phyloP scores from a whole-genome alignment of 2,797 vertebrate genomes.

The Gymnothorax reevesii region DNA sequence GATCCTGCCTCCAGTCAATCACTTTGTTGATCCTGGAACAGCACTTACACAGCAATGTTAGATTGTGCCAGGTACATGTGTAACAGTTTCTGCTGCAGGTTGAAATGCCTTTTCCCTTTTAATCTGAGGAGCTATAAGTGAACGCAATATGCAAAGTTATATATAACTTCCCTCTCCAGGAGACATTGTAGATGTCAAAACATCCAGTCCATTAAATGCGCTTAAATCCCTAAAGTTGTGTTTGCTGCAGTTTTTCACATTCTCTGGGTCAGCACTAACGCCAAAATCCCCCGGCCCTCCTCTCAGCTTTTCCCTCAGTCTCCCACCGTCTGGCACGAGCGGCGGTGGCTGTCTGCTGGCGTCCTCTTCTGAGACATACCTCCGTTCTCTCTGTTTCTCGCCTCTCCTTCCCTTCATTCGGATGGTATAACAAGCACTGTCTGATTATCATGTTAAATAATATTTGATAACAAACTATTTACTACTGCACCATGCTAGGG shows the following conservation, averaged over 20 bases:
- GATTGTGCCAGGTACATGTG: no score
- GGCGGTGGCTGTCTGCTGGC: background rate
- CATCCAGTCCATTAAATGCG: background rate
- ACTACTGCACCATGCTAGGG: background rate
- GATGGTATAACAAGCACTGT: background rate
- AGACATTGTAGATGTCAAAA: conserved; percentile 3
- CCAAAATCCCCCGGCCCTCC: background rate
- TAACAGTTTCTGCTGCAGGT: background rate
- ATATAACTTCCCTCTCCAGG: background rate
- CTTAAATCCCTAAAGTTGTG: background rate
- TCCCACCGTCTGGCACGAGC: background rate
- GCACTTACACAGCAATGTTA: no score
- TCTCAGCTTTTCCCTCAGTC: background rate
- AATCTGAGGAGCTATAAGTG: background rate
- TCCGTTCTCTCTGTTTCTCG: background rate
- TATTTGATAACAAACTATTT: background rate
- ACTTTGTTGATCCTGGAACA: no score
- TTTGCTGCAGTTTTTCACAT: background rate
- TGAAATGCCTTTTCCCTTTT: background rate
- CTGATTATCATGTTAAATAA: no score
- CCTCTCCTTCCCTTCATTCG: background rate
- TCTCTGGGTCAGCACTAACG: background rate
- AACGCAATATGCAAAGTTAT: background rate
- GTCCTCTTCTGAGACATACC: background rate
- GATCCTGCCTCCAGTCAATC: no score